Evolutionary conservation across 2,113 vertebrate genomes (phyloP), one percentile per base, ranked within the genome.

Genomic region (Micronycteris hirsuta): DNA sequence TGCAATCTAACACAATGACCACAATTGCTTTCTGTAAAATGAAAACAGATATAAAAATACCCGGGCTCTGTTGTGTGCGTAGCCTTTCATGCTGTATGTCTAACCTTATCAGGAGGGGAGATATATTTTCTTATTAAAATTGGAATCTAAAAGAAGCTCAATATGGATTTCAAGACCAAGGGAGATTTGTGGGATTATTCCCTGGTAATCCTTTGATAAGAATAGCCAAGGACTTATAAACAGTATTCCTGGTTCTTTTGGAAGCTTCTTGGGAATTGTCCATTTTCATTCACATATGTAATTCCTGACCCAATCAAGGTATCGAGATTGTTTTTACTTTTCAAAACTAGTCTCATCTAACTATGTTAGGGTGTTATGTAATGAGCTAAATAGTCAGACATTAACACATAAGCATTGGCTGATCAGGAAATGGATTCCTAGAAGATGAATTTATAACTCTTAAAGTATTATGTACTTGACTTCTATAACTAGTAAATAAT

Each of bases 351-450:
- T 47, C 56, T 89, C 65, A 56, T 71, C 41, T 22, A 88, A 24
- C 20, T 70, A 28, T 85, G 22, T 63, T 88, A 71, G 22, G 19
- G 3, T 87, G 14, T 41, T 52, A 54, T 38, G 84, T 84, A 94
- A 45, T 84, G 70, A 88, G 22, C 36, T 77, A 54, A 73, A 61
- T 49, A 78, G 43, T 70, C 19, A 41, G 82, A 68, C 26, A 71
- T 76, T 88, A 86, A 80, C 19, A 86, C 3, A 17, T 76, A 80
- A 92, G 14, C 16, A 5, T 68, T 77, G 33, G 78, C 2, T 85
- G 54, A 89, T 86, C 52, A 67, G 43, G 49, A 95, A 94, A 94
- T 88, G 22, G 26, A 76, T 94, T 89, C 47, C 41, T 24, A 58
- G 61, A 90, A 93, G 19, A 24, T 83, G 31, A 85, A 63, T 7